Conservation (phyloP, 1,140 invertebrate species). For the Oryctes rhinoceros region DNA sequence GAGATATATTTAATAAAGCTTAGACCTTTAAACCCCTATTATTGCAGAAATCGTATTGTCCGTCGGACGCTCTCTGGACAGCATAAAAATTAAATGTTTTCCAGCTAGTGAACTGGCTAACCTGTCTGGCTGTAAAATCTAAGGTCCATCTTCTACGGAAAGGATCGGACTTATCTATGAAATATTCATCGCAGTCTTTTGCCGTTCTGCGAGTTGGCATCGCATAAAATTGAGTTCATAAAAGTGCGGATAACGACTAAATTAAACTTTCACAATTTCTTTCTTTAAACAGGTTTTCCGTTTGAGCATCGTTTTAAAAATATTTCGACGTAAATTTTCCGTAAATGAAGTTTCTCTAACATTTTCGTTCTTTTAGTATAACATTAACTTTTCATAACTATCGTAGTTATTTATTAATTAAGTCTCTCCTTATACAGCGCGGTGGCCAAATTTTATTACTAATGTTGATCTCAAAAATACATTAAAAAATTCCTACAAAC, state of each 20-base stretch:
- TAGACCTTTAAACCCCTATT: neutral
- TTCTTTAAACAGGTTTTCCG: conserved; percentile 17
- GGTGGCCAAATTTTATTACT: too few species aligned
- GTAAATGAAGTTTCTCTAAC: too few species aligned
- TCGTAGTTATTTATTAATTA: too few species aligned
- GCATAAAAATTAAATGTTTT: conserved; percentile 25
- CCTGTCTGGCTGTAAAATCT: neutral
- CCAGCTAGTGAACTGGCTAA: conserved; percentile 9
- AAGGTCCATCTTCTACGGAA: neutral
- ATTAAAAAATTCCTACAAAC: too few species aligned
- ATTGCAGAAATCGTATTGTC: neutral
- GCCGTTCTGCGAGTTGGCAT: neutral
- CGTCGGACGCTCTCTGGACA: neutral
- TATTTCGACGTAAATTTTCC: neutral
- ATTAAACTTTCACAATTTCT: conserved; percentile 36
- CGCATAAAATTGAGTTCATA: conserved; percentile 32
- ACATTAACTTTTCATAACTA: too few species aligned
- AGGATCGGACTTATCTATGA: conserved; percentile 23
- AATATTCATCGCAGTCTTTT: conserved; percentile 27
- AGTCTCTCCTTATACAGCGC: too few species aligned
- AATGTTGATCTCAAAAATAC: too few species aligned
- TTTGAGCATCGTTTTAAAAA: neutral
- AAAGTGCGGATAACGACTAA: conserved; percentile 16
- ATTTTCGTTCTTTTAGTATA: too few species aligned
- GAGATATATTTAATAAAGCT: neutral